These are phyloP conservation scores for Schlechtendalia chinensis DNA, from an alignment of 1,140 invertebrate genomes.

Conservation along the genomic window DNA sequence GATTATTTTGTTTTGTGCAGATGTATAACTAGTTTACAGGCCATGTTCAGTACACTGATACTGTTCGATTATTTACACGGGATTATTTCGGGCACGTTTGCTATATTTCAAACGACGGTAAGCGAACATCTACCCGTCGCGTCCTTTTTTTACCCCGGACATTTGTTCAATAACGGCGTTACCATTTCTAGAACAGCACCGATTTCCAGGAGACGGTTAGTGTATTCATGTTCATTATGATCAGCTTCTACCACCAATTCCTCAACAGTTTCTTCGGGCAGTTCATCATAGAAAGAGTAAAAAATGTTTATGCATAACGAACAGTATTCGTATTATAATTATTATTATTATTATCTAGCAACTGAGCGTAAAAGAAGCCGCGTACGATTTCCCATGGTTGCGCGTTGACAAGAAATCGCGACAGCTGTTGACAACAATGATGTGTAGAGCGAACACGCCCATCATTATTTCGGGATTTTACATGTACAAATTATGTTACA, in stretches of 20 bases:
- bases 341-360: neutral
- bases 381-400: neutral
- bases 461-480: neutral
- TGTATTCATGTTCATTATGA: no score
- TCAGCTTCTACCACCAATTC: neutral
- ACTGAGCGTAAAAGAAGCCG: neutral
- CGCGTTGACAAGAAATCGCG: neutral
- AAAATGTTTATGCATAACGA: neutral
- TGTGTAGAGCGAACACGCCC: neutral
- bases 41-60: neutral
- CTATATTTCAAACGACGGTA: neutral
- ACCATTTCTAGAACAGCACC: no score
- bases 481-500: constrained; percentile 10
- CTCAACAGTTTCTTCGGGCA: constrained; percentile 16
- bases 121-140: no score
- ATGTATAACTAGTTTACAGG: neutral
- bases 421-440: neutral
- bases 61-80: constrained; percentile 23
- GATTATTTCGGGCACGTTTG: constrained; percentile 3
- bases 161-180: no score
- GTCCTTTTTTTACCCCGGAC: no score
- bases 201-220: no score
- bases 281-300: neutral
- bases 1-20: constrained; percentile 12
- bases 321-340: neutral